phyloP scores from a whole-genome alignment of 2,113 vertebrate genomes.

The Euleptes europaea region DNA sequence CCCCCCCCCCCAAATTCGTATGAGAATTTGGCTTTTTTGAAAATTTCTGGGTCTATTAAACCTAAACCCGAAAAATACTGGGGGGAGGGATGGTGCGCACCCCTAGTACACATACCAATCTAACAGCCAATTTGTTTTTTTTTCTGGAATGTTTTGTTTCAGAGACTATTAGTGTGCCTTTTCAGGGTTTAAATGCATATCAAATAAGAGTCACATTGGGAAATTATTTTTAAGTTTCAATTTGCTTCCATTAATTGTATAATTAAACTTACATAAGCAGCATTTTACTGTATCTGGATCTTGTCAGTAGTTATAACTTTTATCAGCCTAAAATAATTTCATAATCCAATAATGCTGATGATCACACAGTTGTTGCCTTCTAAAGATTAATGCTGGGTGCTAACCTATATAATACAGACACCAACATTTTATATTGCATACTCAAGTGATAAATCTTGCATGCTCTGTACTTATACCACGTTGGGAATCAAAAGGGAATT shows the following conservation, averaged over 20 bases:
- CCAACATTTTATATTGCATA: background rate
- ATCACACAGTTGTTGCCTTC: background rate
- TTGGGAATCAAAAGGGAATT: background rate
- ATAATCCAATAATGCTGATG: background rate
- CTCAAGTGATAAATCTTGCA: background rate
- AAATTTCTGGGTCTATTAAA: no score
- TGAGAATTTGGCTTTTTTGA: no score
- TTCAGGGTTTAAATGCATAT: background rate
- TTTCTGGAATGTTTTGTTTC: background rate
- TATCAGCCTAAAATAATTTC: background rate
- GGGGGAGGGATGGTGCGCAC: background rate
- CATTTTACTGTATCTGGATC: background rate
- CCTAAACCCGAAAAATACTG: no score
- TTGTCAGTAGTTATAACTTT: background rate
- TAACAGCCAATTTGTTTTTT: background rate
- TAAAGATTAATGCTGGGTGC: background rate
- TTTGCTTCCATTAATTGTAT: rapidly evolving
- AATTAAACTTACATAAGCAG: background rate
- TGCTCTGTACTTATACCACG: background rate
- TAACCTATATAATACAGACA: background rate
- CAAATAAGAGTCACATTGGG: conserved; percentile 4
- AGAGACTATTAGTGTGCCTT: background rate
- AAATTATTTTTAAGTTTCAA: background rate
- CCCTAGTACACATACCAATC: background rate
- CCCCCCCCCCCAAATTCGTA: no score